A percentile compares a stretch with the other conserved stretches of the same genome.
These are phyloP conservation scores for Microtus agrestis DNA, from an alignment of 2,797 vertebrate genomes.

Conservation along the genomic window DNA sequence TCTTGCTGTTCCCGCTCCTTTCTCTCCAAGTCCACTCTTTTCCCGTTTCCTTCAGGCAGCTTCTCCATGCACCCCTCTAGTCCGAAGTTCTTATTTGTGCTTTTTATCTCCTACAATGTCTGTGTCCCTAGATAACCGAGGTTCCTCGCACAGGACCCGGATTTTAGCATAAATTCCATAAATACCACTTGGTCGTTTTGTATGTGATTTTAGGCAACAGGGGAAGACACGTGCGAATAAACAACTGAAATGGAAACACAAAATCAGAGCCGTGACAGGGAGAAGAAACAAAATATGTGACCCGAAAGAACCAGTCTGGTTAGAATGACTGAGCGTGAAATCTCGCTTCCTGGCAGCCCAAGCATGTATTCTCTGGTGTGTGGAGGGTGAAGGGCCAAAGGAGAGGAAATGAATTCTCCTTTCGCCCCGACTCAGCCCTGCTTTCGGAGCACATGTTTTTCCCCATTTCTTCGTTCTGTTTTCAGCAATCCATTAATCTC, in stretches of 20 bases:
- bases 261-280: constrained; percentile 19
- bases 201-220: background rate
- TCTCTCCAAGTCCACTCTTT: background rate
- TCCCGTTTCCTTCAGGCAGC: background rate
- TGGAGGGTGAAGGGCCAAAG: background rate
- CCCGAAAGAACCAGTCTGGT: constrained; percentile 8
- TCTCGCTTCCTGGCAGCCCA: constrained; percentile 55
- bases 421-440: background rate
- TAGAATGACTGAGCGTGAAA: constrained; percentile 46
- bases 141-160: too few species aligned
- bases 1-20: background rate
- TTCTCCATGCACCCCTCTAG: background rate
- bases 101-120: background rate
- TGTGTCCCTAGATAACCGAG: background rate
- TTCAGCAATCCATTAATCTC: background rate
- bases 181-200: background rate
- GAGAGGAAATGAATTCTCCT: background rate
- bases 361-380: accelerated
- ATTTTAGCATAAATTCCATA: accelerated
- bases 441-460: background rate
- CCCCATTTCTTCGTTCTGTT: background rate
- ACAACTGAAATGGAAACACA: constrained; percentile 46
- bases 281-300: constrained; percentile 45
- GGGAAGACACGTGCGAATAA: constrained; percentile 35
- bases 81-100: background rate